phyloP scores from a whole-genome alignment of 2,888 invertebrate species.

The Parnassius apollo region DNA sequence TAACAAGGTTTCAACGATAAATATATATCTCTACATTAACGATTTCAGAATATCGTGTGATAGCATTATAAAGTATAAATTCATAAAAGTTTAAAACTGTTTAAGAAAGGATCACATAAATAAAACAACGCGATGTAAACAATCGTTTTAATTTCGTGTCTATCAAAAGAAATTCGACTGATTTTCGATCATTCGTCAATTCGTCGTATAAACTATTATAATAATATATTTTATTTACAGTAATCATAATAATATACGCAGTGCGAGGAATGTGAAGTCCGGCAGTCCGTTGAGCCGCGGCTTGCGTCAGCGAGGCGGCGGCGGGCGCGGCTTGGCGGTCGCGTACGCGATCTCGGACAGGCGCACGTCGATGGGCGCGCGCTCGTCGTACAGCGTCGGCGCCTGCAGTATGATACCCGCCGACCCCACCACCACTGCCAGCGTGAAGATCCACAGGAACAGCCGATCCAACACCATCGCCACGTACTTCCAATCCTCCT shows the following conservation, averaged over 20 bases:
- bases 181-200: slow-evolving; percentile 63
- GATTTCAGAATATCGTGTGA: no score
- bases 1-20: no score
- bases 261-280: slow-evolving; percentile 31
- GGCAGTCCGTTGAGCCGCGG: no score
- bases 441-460: slow-evolving; percentile 98
- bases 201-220: slow-evolving; percentile 72
- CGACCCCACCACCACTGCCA: slow-evolving; percentile 96
- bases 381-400: slow-evolving; percentile 95
- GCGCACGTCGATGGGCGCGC: slow-evolving; percentile 92
- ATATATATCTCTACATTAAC: no score
- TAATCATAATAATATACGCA: slow-evolving; percentile 50
- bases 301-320: slow-evolving; percentile 43
- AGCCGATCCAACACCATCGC: slow-evolving; percentile 98
- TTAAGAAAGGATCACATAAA: not conserved
- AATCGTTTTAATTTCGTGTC: slow-evolving; percentile 73
- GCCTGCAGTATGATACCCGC: slow-evolving; percentile 97
- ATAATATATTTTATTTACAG: slow-evolving; percentile 50
- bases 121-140: slow-evolving; percentile 49
- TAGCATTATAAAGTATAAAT: no score
- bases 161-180: slow-evolving; percentile 79
- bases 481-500: slow-evolving; percentile 99
- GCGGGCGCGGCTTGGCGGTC: slow-evolving; percentile 89
- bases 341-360: slow-evolving; percentile 94
- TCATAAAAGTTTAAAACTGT: no score